Conservation (phyloP, 2,113 vertebrate species). For the Octodon degus region DNA sequence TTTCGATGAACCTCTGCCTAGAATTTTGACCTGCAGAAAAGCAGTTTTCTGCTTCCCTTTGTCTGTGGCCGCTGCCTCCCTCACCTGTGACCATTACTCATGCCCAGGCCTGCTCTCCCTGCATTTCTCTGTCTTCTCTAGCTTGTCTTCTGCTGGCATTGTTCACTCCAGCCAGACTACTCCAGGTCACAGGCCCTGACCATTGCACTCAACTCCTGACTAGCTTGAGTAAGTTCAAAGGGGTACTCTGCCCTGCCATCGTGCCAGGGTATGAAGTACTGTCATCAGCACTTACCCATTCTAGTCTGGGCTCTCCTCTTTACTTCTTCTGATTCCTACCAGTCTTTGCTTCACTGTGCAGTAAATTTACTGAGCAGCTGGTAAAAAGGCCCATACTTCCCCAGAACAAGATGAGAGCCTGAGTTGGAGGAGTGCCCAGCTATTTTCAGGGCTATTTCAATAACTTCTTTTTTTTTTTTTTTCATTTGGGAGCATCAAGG, state of each 20-base stretch:
- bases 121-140: background rate
- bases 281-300: background rate
- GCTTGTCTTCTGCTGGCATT: too few relatives aligned
- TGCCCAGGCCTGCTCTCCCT: background rate
- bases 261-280: too few relatives aligned
- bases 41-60: background rate
- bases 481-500: background rate
- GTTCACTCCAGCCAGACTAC: background rate
- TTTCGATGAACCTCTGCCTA: slow-evolving; percentile 9
- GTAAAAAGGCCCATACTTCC: background rate
- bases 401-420: background rate
- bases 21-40: background rate
- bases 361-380: background rate
- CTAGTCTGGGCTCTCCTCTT: background rate
- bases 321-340: background rate
- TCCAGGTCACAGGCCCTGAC: background rate
- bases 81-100: background rate
- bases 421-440: background rate
- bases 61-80: background rate
- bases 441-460: background rate
- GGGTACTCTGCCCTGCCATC: rapidly evolving
- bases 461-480: background rate
- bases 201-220: background rate
- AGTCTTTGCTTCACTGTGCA: background rate
- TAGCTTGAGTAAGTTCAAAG: background rate